Percentiles rank a stretch among this genome's conserved stretches.
Evolutionary conservation across 2,797 vertebrate genomes (phyloP).

Genomic region (Eospalax fontanierii): DNA sequence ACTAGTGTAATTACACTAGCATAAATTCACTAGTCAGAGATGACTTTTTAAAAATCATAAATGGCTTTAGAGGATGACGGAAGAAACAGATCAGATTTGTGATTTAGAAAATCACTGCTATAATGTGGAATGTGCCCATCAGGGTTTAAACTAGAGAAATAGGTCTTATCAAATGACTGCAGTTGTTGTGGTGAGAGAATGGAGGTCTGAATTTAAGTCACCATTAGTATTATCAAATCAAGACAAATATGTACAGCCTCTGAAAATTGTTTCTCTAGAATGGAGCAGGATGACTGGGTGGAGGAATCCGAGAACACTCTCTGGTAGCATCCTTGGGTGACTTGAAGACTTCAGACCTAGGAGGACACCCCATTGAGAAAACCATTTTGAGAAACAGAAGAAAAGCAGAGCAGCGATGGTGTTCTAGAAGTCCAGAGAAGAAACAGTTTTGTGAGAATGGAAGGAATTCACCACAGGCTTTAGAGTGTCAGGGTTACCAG

Average conservation of each 20-base stretch:
- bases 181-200: background rate
- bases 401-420: background rate
- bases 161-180: background rate
- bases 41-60: background rate
- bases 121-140: background rate
- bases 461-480: background rate
- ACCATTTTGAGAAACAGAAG: background rate
- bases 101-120: conserved; percentile 12
- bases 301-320: background rate
- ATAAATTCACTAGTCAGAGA: background rate
- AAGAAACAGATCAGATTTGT: conserved; percentile 27
- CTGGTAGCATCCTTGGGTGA: background rate
- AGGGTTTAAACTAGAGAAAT: background rate
- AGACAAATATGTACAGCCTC: background rate
- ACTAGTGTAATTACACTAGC: background rate
- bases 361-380: background rate
- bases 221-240: background rate
- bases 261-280: background rate
- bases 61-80: background rate
- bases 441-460: background rate
- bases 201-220: background rate
- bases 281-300: background rate
- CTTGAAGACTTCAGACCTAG: background rate
- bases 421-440: background rate
- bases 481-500: background rate